These are phyloP conservation scores for Thunnus maccoyii DNA, from an alignment of 2,113 vertebrate genomes.

Conservation along the genomic window DNA sequence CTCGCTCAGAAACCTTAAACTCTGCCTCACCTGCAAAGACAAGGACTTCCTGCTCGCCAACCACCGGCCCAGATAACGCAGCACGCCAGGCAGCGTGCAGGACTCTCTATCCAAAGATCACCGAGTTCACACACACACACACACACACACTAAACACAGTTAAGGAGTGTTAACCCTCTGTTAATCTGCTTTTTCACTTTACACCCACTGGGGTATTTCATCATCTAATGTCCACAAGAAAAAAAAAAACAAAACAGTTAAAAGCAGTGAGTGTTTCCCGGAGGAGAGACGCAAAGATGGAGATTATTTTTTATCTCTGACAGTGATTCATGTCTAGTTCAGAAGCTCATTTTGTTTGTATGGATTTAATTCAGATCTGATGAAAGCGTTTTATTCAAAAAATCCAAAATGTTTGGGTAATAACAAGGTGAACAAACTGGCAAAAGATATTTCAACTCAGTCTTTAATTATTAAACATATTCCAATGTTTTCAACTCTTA, in stretches of 20 bases:
- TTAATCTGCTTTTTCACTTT: constrained; percentile 30
- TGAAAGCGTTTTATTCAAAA: not conserved
- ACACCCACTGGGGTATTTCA: not conserved
- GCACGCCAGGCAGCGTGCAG: constrained; percentile 28
- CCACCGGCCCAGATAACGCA: constrained; percentile 86
- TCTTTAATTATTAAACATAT: no score
- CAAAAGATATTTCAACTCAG: not conserved
- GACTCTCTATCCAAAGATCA: constrained; percentile 60
- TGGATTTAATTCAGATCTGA: not conserved
- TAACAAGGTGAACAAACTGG: not conserved
- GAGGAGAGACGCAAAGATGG: constrained; percentile 7
- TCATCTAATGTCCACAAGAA: not conserved
- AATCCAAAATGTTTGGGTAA: not conserved
- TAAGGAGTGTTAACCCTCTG: not conserved
- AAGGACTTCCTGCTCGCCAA: constrained; percentile 88
- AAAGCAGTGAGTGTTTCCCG: not conserved
- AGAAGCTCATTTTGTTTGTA: constrained; percentile 7
- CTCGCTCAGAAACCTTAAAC: constrained; percentile 87
- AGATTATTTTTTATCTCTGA: not conserved
- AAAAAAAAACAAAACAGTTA: not conserved
- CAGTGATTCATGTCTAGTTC: constrained; percentile 4
- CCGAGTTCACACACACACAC: constrained; percentile 24
- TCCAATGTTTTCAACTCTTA: no score
- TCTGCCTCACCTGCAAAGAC: constrained; percentile 87
- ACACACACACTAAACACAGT: constrained; percentile 17